phyloP scores from a whole-genome alignment of 2,888 invertebrate species.

The Heterodera filipjevi region DNA sequence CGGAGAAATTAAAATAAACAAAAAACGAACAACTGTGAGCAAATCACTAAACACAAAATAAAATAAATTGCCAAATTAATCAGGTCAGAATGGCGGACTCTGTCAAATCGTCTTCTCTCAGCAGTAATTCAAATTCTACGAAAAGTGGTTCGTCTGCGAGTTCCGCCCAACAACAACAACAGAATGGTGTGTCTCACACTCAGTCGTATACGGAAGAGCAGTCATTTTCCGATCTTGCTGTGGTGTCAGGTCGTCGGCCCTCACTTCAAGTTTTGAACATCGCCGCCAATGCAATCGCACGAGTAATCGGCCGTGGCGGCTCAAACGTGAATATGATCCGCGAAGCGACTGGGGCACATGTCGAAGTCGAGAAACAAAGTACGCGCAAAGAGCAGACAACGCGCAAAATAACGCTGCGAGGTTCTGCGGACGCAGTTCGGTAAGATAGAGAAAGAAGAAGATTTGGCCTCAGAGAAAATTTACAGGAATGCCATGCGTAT shows the following conservation, averaged over 20 bases:
- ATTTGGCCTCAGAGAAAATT: neutral
- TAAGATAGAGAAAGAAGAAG: constrained; percentile 15
- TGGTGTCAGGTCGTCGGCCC: constrained; percentile 4
- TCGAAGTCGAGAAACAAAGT: constrained; percentile 77
- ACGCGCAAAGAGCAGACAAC: constrained; percentile 82
- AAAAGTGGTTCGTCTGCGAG: neutral
- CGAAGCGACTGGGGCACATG: constrained; percentile 92
- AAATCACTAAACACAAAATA: neutral
- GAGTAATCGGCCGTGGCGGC: constrained; percentile 95
- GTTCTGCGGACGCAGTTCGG: constrained; percentile 51
- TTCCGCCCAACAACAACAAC: neutral
- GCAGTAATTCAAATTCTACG: neutral
- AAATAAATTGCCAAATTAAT: neutral
- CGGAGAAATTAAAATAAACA: constrained; percentile 34
- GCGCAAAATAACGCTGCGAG: constrained; percentile 88
- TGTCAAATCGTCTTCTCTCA: neutral
- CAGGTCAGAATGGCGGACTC: neutral
- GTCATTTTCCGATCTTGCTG: neutral
- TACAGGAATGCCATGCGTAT: constrained; percentile 82
- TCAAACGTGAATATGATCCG: constrained; percentile 97
- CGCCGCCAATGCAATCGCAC: constrained; percentile 75
- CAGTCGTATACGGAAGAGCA: constrained; percentile 4
- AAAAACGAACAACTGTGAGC: constrained; percentile 36
- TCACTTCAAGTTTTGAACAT: constrained; percentile 25
- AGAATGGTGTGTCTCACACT: neutral